Base-by-base conservation (phyloP, 2,113 vertebrate genomes). In the Raja brachyura region DNA sequence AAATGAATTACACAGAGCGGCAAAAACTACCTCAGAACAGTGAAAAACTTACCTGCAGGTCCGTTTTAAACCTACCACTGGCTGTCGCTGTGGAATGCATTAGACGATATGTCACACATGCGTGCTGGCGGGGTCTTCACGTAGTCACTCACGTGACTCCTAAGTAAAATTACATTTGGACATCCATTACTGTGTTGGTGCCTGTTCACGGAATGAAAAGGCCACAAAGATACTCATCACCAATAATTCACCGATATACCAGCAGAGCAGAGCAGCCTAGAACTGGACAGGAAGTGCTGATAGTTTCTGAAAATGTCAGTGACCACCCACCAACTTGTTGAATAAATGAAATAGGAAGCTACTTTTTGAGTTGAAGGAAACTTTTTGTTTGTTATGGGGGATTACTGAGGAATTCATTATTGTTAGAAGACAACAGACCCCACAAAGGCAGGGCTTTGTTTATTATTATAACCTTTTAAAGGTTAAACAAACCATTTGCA, bases 381-480 rank as follows among this genome's bases (percentile, higher is more conserved):
- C 83, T 13, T 61, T 3, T 63, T 63, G 31, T 86, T n/a, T 31
- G 56, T 18, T 73, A 63, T n/a, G 61, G 56, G 4, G 83, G 56
- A 86, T 86, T 61, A 86, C 59, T 61, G 56, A 63, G 83, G 83
- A 86, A 86, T 86, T 56, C 56, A 16, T 59, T 63, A 61, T 61
- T 61, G 25, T 61, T 86, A 61, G 28, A 86, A 9, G 83, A 86
- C 83, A 59, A 86, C 83, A 63, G 28, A 86, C 5, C 2, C 1
- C 56, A 59, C 22, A 9, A 81, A 85, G 28, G 8, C 48, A 5
- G 54, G 54, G 54, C 25, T 22, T 5, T 13, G 54, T 28, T 56
- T 56, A 59, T 59, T n/a, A n/a, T 7, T 59, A n/a, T 61, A 61
- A 63, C 28, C 25, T 86, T 86, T n/a, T 31, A 6, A 73, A 73